Evolutionary conservation across 2,797 vertebrate species (phyloP).

Genomic region (Lepus oiostolus): DNA sequence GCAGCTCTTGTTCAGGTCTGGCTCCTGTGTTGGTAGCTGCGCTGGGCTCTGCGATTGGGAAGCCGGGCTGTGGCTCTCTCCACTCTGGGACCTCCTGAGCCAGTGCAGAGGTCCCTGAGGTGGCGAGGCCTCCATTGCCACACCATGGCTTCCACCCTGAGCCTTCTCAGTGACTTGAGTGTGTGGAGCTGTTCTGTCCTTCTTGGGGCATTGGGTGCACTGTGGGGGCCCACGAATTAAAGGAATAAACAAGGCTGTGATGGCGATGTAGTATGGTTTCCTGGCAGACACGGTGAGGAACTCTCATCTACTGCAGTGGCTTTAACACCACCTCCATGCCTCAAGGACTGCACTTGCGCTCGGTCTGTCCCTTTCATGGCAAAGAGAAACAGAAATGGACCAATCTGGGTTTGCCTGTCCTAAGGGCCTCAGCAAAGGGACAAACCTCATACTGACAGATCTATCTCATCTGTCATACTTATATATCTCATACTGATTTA

Average conservation of each 20-base stretch:
- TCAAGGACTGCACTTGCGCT: conserved; percentile 85
- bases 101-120: conserved; percentile 81
- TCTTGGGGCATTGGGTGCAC: too few species aligned
- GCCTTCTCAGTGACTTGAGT: conserved; percentile 63
- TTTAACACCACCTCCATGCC: conserved; percentile 76
- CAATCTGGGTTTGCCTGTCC: conserved; percentile 82
- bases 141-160: conserved; percentile 78
- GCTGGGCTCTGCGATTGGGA: too few species aligned
- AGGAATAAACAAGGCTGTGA: conserved; percentile 85
- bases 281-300: conserved; percentile 91
- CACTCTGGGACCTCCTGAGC: conserved; percentile 81
- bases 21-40: too few species aligned
- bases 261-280: conserved; percentile 89
- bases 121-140: conserved; percentile 79
- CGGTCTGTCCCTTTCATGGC: conserved; percentile 89
- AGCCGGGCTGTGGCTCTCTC: too few species aligned
- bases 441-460: conserved; percentile 59
- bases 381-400: conserved; percentile 87
- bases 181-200: conserved; percentile 63
- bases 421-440: conserved; percentile 84
- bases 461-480: too few species aligned
- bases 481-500: too few species aligned
- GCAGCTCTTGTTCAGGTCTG: too few species aligned
- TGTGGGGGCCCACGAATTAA: too few species aligned
- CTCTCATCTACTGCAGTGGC: conserved; percentile 81